Evolutionary conservation across 2,797 vertebrate species (phyloP), one percentile per base, ranked within the genome.

Genomic region (Erethizon dorsatum): DNA sequence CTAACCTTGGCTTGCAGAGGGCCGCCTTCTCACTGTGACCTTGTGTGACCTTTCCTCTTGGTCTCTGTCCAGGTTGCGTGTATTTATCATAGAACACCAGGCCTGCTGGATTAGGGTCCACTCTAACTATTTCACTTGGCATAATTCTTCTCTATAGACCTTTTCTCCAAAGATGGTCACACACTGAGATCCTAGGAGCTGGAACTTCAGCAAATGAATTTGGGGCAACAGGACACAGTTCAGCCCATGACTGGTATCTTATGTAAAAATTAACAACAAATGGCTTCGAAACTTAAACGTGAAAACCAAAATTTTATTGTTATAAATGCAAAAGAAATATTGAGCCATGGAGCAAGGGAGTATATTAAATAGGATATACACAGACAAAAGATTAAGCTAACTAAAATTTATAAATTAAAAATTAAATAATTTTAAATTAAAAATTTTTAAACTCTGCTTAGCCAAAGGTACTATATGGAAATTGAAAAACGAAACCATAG

Each of bases 281-380:
- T 45, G 4, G 6, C 91, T 91, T 63, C 11, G 47, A 45, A 57
- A 84, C 4, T 85, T 83, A 56, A 57, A 3, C 47, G 6, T 63
- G 26, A 69, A 88, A 82, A 86, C 0, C 7, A 88, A 82, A 94
- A 63, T 6, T 88, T 84, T 52, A 86, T n/a, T 26, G 5, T 83
- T 84, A 79, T 37, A 69, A 83, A 78, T 71, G 61, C 41, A 52
- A 88, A 92, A 92, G 69, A 82, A 80, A 22, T n/a, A 52, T 41
- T 80, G 86, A 20, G 61, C 33, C 20, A 37, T 78, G 15, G 3
- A 71, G 18, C 85, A 69, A 1, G 3, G 2, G 71, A 88, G 14
- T 41, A 82, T 75, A 69, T 63, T 85, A 54, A 80, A 91, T 41
- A 59, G 31, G 9, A 50, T 6, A 24, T 18, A 77, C 1, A 79